phyloP scores from a whole-genome alignment of 2,113 vertebrate genomes.

The Coptodon rendalli region DNA sequence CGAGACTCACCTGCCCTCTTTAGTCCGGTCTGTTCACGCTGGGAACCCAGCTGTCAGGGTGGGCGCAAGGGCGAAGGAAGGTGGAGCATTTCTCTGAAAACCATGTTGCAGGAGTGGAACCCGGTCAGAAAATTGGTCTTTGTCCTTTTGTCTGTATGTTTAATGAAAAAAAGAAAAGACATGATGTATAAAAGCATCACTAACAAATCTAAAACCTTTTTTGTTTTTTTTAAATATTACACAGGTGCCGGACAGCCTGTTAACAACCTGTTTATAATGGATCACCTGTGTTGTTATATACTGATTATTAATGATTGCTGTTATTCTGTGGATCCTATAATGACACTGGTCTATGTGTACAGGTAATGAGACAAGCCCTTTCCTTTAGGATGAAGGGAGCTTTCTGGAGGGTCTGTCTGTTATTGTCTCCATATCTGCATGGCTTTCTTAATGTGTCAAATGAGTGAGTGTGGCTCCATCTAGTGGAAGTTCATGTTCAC shows the following conservation, averaged over 20 bases:
- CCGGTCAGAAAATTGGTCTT: conserved; percentile 20
- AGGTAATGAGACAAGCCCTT: conserved; percentile 48
- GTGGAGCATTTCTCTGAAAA: not conserved
- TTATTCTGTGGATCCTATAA: conserved; percentile 52
- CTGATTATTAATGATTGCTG: conserved; percentile 47
- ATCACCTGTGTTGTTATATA: conserved; percentile 49
- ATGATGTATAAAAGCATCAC: conserved; percentile 41
- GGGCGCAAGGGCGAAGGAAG: not conserved
- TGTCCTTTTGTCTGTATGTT: conserved; percentile 61
- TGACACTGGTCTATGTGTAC: conserved; percentile 56
- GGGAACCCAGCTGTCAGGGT: not conserved
- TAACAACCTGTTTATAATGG: conserved; percentile 60
- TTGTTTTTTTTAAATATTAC: conserved; percentile 27
- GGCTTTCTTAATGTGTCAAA: not conserved
- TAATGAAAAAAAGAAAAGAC: conserved; percentile 37
- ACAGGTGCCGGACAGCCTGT: conserved; percentile 73
- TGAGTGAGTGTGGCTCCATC: conserved; percentile 48
- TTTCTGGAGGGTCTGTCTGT: conserved; percentile 62
- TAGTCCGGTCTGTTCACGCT: not conserved
- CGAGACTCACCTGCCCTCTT: not conserved
- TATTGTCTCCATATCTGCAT: conserved; percentile 7
- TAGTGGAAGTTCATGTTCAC: conserved; percentile 42
- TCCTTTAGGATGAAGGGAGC: conserved; percentile 42
- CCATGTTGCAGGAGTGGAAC: conserved; percentile 38
- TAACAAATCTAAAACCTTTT: conserved; percentile 27